Base-by-base conservation (phyloP, 2,797 vertebrate genomes). In the Phrynocephalus vlangalii region DNA sequence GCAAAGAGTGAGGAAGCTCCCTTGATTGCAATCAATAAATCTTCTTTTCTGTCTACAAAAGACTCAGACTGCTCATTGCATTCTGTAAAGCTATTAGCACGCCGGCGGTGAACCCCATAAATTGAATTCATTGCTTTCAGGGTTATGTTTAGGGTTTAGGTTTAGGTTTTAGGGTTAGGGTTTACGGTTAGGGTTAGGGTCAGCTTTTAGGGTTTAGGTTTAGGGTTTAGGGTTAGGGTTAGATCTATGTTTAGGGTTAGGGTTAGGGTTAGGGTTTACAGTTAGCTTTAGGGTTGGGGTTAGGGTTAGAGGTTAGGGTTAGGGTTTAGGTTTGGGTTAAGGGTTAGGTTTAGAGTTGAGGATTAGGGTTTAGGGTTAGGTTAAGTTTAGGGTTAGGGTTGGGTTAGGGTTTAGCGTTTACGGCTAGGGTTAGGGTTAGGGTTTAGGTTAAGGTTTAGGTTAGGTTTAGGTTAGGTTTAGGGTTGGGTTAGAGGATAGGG, bases 381-480 rank as follows among this genome's bases (percentile, higher is more conserved):
- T 50, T 77, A 77, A 44, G 75, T 38, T 77, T 77, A 77, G 44
- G 75, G 75, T 77, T 77, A 77, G 75, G 75, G 75, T 50, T 77
- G 75, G 75, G 75, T 77, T 77, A 77, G 75, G 75, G 75, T 22
- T 22, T 77, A 77, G 75, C 38, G 38, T 26, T 48, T 76, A 76
- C 15, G 73, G 73, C n/a, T n/a, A n/a, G n/a, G n/a, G n/a, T 48
- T 44, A 76, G 5, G 73, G 73, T 76, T 44, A 76, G 73, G 75
- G 20, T 44, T 44, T 24, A 20, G 44, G 38, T 76, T 44, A 30
- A 38, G 33, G 30, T 24, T 28, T 26, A 20, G 44, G 48, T 78
- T 52, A 52, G 76, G 76, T 26, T 50, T 52, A 52, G 76, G 76
- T 50, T 52, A 52, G 48, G 76, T 22, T 28, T 78, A 52, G 48